phyloP scores from a whole-genome alignment of 2,113 vertebrate genomes.

The Balaeniceps rex region DNA sequence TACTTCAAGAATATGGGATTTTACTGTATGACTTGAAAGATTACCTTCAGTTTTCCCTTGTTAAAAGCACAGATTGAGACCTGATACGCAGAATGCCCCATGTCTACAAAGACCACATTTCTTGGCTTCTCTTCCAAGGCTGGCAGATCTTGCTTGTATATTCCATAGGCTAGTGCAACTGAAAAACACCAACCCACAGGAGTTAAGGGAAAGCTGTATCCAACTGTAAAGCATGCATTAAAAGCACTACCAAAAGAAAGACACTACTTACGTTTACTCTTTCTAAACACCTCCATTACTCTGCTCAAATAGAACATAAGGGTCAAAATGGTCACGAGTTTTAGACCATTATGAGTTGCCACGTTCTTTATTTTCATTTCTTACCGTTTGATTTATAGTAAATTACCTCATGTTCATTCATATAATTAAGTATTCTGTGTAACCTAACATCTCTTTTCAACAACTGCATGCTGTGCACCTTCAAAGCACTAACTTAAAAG shows the following conservation, averaged over 20 bases:
- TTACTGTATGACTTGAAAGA: neutral
- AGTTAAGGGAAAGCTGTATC: neutral
- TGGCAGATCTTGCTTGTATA: conserved; percentile 97
- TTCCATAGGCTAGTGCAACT: conserved; percentile 96
- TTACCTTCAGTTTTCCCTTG: conserved; percentile 96
- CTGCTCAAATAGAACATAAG: neutral
- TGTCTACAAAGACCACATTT: conserved; percentile 93
- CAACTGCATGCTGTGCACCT: neutral
- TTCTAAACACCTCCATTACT: neutral
- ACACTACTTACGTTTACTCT: neutral
- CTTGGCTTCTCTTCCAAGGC: conserved; percentile 89
- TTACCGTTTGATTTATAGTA: neutral
- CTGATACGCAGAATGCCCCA: conserved; percentile 95
- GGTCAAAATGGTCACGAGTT: neutral
- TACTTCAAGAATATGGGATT: neutral
- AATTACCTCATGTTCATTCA: neutral
- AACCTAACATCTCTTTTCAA: neutral
- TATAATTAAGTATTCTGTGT: neutral
- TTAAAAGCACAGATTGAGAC: conserved; percentile 92
- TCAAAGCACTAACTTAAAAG: neutral
- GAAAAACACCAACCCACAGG: neutral
- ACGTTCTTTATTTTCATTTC: neutral
- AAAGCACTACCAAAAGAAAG: neutral
- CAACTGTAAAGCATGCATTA: neutral
- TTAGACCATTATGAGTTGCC: neutral